These are phyloP conservation scores for Penaeus indicus DNA, from an alignment of 1,140 invertebrate genomes.

Conservation along the genomic window DNA sequence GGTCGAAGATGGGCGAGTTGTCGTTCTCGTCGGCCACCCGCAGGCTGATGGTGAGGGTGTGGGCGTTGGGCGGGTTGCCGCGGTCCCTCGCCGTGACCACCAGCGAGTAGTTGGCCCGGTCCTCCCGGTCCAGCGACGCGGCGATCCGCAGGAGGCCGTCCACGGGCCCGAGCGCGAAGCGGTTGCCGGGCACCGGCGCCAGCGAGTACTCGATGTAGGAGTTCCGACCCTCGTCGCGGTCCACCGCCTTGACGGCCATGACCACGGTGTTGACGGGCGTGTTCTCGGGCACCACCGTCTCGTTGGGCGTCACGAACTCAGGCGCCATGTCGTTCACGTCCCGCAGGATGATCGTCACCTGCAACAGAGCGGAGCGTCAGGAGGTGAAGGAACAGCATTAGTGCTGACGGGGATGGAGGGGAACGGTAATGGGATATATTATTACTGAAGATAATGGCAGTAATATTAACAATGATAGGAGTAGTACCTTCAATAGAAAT, in stretches of 20 bases:
- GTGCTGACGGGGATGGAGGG: not conserved
- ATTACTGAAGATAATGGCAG: not conserved
- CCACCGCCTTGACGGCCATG: constrained; percentile 90
- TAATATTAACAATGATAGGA: not conserved
- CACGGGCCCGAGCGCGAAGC: constrained; percentile 87
- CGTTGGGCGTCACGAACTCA: constrained; percentile 83
- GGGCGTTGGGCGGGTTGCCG: constrained; percentile 85
- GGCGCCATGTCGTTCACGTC: constrained; percentile 97
- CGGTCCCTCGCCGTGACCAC: constrained; percentile 87
- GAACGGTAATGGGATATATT: not conserved
- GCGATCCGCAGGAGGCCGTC: constrained; percentile 88
- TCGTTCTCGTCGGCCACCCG: constrained; percentile 92
- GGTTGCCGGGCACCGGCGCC: constrained; percentile 71
- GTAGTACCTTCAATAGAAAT: not conserved
- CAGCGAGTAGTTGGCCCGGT: constrained; percentile 83
- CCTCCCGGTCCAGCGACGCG: constrained; percentile 87
- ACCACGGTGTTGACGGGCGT: constrained; percentile 90
- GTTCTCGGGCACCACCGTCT: constrained; percentile 86
- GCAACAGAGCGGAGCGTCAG: constrained; percentile 45
- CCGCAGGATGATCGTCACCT: constrained; percentile 89
- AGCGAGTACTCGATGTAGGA: constrained; percentile 92
- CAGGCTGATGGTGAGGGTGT: constrained; percentile 80
- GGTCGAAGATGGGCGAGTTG: constrained; percentile 91
- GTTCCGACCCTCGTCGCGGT: constrained; percentile 93
- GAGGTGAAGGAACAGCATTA: no score